Conservation (phyloP, 2,888 invertebrate genomes). For the Caenorhabditis wallacei region DNA sequence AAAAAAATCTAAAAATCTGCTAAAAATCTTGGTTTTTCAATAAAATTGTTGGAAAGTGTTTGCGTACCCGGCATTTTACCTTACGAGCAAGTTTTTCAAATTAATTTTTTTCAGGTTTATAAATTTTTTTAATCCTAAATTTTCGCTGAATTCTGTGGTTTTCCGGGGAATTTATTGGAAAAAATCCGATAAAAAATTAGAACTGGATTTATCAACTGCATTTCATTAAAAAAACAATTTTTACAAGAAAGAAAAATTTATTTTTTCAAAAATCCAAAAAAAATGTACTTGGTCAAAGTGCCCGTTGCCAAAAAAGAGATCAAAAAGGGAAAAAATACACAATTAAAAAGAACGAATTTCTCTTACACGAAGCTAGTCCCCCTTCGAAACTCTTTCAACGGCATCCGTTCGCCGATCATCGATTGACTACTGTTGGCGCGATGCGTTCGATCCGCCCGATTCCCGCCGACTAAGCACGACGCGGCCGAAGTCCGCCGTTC, state of each 20-base stretch:
- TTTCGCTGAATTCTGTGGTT: too few species aligned
- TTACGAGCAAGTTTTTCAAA: too few species aligned
- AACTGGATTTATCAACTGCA: background rate
- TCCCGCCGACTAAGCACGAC: slow-evolving; percentile 47
- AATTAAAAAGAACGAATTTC: background rate
- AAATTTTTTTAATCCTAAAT: too few species aligned
- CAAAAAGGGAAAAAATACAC: background rate
- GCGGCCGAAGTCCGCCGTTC: slow-evolving; percentile 51
- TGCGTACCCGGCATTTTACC: too few species aligned
- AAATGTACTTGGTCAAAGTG: slow-evolving; percentile 25
- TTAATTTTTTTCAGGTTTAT: too few species aligned
- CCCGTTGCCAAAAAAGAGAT: slow-evolving; percentile 24
- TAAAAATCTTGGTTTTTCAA: too few species aligned
- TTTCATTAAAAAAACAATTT: background rate
- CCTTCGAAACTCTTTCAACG: slow-evolving; percentile 60
- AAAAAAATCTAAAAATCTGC: too few species aligned
- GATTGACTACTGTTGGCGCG: slow-evolving; percentile 61
- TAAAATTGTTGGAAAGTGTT: too few species aligned
- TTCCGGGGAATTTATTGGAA: too few species aligned
- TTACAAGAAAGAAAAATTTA: background rate
- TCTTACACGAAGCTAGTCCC: slow-evolving; percentile 64
- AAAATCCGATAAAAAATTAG: background rate
- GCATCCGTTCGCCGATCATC: slow-evolving; percentile 59
- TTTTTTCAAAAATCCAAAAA: too few species aligned
- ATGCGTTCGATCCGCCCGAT: slow-evolving; percentile 46